Evolutionary conservation across 2,888 invertebrate genomes (phyloP).

Genomic region (Zhengitettix transpicula): DNA sequence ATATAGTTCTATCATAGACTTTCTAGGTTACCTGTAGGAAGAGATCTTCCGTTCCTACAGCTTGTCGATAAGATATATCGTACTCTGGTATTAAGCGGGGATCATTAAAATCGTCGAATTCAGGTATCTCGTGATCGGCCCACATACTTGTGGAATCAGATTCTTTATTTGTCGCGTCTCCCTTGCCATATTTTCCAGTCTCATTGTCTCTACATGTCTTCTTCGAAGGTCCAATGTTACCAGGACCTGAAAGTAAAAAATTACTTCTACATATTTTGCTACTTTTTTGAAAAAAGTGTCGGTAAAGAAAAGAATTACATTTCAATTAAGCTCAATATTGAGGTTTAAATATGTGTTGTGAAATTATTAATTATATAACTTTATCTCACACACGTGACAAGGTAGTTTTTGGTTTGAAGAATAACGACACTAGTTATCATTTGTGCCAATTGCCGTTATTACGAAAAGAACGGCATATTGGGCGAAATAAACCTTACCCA

Average conservation of each 20-base stretch:
- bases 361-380: too few species aligned
- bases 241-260: conserved; percentile 26
- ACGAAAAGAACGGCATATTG: too few species aligned
- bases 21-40: conserved; percentile 49
- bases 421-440: too few species aligned
- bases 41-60: conserved; percentile 70
- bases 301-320: too few species aligned
- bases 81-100: conserved; percentile 52
- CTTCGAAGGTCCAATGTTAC: conserved; percentile 23
- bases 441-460: too few species aligned
- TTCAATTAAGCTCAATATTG: too few species aligned
- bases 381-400: too few species aligned
- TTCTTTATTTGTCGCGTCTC: conserved; percentile 8
- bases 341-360: too few species aligned
- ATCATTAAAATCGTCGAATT: conserved; percentile 20
- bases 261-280: too few species aligned
- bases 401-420: too few species aligned
- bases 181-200: neutral
- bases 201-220: neutral
- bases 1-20: neutral
- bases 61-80: conserved; percentile 69
- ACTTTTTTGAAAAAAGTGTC: too few species aligned
- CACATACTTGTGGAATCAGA: conserved; percentile 24
- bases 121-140: conserved; percentile 18
- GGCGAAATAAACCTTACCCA: conserved; percentile 10